Base-by-base conservation (phyloP, 1,140 invertebrate species). In the Lasioglossum albipes region DNA sequence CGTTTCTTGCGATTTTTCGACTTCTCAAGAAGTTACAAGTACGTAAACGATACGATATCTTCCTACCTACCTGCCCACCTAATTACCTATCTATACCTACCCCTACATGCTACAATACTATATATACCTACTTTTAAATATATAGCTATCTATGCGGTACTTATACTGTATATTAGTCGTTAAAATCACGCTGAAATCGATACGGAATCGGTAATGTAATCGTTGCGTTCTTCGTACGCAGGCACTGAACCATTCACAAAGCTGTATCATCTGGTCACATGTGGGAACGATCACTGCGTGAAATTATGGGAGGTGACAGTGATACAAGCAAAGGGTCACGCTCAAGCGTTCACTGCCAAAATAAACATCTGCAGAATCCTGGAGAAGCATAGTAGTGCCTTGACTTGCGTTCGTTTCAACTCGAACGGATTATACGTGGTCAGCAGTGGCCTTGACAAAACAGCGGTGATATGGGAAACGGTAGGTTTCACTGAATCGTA, bases 271-370 rank as follows among this genome's bases (percentile, higher is more conserved):
- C 85, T 96, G 77, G 95, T 95, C 16, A 95, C 95, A 6, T 94
- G 96, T 87, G 97, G 96, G 5, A 96, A 96, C 84, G 96, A 97
- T 90, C 94, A 96, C 87, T 89, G 94, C n/a, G 94, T 97, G 0
- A 96, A 96, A 90, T 86, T 97, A 13, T 97, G 97, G 97, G 94
- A 95, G 62, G 94, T 97, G 6, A 93, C 88, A 7, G 88, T 91
- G 10, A 72, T 82, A 10, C 87, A 91, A 42, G 79, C 88, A 27
- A 92, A 92, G 67, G 84, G 80, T 31, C 85, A 91, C 41, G 22
- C 41, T 42, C 80, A 86, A 68, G 75, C 87, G 12, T 80, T 84
- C 36, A 82, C 83, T 7, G 89, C 88, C 18, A 87, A 84, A 16
- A 90, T 91, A 69, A 84, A 57, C 22, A 87, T 91, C 31, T 84